Base-by-base conservation (phyloP, 2,888 invertebrate species). In the Spodoptera picta region DNA sequence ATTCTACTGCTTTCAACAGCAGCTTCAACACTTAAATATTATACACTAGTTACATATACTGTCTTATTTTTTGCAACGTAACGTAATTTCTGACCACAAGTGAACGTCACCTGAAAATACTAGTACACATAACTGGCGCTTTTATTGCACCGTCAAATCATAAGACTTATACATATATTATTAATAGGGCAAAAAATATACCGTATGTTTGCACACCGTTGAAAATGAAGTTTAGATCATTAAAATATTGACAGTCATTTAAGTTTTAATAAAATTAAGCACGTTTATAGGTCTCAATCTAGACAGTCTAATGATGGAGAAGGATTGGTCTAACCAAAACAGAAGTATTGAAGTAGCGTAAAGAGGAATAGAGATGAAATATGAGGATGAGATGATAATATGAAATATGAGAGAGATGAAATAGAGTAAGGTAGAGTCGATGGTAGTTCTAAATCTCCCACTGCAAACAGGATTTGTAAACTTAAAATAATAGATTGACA, bases 151-250 rank as follows among this genome's bases (percentile, higher is more conserved):
- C 24, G 51, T 27, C 48, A 51, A 55, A 58, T 64, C 54, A 48
- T 24, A 60, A 54, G 50, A 59, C 50, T 60, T 45, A 14, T 14
- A 14, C 14, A 14, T 14, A 14, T 14, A 61, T 60, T 2, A 61
- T 60, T 56, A 63, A 64, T 59, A 46, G 36, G 61, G 24, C 42
- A 57, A 73, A 73, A 73, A 70, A 62, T 58, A 11, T 63, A 63
- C 70, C 73, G 70, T 73, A 63, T 36, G 10, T 48, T 59, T 52
- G 49, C 23, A 45, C 47, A 67, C 44, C 36, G 49, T 58, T 53
- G 44, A 51, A 49, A 66, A 55, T 69, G 45, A 66, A 63, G 47
- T 45, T 23, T 4, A 44, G 41, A 67, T 62, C 53, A 67, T 56
- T 70, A 60, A 68, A 68, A 68, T 60, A 68, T 72, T 27, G 56